Conservation (phyloP, 1,140 invertebrate species). For the Atopsyche davidsoni region DNA sequence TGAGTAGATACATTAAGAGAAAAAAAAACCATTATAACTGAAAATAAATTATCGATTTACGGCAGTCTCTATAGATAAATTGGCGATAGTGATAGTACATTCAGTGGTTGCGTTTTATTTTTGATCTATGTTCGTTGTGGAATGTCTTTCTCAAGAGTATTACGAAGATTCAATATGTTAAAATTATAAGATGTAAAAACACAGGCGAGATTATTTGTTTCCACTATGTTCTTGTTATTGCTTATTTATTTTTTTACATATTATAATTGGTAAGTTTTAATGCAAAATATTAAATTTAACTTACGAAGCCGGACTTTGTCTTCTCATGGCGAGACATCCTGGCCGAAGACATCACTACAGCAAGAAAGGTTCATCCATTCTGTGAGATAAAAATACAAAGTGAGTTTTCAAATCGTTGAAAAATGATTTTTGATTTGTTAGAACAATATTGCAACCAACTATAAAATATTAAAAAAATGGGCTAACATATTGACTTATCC, state of each 20-base stretch:
- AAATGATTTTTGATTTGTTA: neutral
- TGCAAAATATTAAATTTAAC: slow-evolving; percentile 30
- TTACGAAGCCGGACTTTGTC: slow-evolving; percentile 47
- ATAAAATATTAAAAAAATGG: neutral
- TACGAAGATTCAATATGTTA: no score
- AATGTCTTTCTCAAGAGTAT: no score
- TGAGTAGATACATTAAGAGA: no score
- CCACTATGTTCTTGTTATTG: neutral
- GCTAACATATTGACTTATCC: neutral
- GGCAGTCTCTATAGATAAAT: no score
- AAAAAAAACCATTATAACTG: no score
- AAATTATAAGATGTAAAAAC: no score
- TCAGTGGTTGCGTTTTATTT: no score
- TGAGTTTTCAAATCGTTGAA: neutral
- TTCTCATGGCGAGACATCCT: slow-evolving; percentile 49
- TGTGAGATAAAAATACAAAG: slow-evolving; percentile 32
- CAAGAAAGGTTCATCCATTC: slow-evolving; percentile 44
- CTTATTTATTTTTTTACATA: neutral
- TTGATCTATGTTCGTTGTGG: no score
- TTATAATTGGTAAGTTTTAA: slow-evolving; percentile 4
- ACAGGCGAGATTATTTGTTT: slow-evolving; percentile 1
- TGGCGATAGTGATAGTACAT: no score
- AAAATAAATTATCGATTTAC: no score
- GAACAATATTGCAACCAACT: neutral
- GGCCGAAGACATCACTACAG: slow-evolving; percentile 33